Evolutionary conservation across 2,888 invertebrate genomes (phyloP), one percentile per base, ranked within the genome.

Genomic region (Lasioglossum pauxillum): DNA sequence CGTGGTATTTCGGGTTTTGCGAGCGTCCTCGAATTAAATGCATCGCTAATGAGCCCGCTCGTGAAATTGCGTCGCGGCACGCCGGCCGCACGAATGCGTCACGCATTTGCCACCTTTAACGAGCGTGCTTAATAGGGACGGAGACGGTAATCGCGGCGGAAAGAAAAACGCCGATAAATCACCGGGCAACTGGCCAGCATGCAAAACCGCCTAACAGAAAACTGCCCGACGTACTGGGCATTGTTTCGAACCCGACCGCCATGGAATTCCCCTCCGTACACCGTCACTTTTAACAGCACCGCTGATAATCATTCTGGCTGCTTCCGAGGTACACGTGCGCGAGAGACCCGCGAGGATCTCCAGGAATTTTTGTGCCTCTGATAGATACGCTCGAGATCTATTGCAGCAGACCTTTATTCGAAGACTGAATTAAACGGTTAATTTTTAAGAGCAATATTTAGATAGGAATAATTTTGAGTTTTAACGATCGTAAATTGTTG

Each of bases 11-110:
- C 73, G 80, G 78, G 75, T 88, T 86, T 88, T 84, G 81, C 80
- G 67, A 72, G 44, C 80, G 80, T 75, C 78, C 71, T 83, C 87
- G 87, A 92, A 92, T 93, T 92, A 93, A 92, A 92, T 90, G 86
- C 88, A 83, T 83, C 89, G 86, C 91, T 93, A 93, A 93, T 92
- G 92, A 93, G 91, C 86, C 69, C 80, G 84, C 88, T 89, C 84
- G 89, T 82, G 87, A 90, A 87, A 88, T 88, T 82, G 84, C 90
- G 88, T 89, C 84, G 87, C 86, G 89, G 84, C 76, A 83, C 84
- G 90, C 89, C 84, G 88, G 88, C 38, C 71, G 88, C 77, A 82
- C 88, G 88, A 89, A 90, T 87, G 88, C 90, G 89, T 88, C 89
- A 89, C 89, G 85, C 82, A 83, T 90, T 82, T 80, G 85, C 84